A percentile compares a stretch with the other conserved stretches of the same genome.
These are phyloP conservation scores for Brachionus manjavacas DNA, from an alignment of 1,140 invertebrate species.

Conservation along the genomic window DNA sequence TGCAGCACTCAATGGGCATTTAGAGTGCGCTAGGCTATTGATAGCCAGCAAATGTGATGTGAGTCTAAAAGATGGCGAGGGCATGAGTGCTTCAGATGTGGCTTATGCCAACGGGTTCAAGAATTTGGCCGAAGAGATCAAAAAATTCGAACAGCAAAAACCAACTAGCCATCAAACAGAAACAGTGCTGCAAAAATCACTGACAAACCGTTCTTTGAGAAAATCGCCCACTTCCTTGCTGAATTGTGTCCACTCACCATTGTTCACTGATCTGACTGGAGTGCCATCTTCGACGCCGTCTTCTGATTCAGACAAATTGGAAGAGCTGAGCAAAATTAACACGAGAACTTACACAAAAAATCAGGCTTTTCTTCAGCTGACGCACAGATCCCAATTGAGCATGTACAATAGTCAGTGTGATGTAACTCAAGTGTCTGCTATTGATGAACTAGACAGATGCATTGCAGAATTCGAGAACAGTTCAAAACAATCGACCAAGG, in stretches of 20 bases:
- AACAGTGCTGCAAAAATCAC: not conserved
- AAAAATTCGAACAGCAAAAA: not conserved
- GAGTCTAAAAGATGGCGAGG: not conserved
- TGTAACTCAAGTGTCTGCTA: not conserved
- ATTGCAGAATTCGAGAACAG: slow-evolving; percentile 1
- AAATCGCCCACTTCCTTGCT: not conserved
- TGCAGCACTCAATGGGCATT: slow-evolving; percentile 58
- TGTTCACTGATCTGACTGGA: not conserved
- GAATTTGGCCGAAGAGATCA: not conserved
- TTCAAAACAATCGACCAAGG: not conserved
- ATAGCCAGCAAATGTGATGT: slow-evolving; percentile 43
- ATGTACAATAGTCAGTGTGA: not conserved
- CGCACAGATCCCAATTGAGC: not conserved
- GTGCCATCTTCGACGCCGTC: not conserved
- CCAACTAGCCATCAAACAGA: not conserved
- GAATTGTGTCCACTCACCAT: not conserved
- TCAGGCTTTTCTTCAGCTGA: not conserved
- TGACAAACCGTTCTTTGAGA: not conserved
- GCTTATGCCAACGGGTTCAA: not conserved
- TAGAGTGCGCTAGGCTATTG: slow-evolving; percentile 58
- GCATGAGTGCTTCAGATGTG: not conserved
- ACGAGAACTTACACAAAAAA: slow-evolving; percentile 6
- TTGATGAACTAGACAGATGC: slow-evolving; percentile 22
- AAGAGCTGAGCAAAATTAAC: not conserved
- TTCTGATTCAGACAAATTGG: not conserved